Evolutionary conservation across 2,113 vertebrate species (phyloP), one percentile per base, ranked within the genome.

Genomic region (Archocentrus centrarchus): DNA sequence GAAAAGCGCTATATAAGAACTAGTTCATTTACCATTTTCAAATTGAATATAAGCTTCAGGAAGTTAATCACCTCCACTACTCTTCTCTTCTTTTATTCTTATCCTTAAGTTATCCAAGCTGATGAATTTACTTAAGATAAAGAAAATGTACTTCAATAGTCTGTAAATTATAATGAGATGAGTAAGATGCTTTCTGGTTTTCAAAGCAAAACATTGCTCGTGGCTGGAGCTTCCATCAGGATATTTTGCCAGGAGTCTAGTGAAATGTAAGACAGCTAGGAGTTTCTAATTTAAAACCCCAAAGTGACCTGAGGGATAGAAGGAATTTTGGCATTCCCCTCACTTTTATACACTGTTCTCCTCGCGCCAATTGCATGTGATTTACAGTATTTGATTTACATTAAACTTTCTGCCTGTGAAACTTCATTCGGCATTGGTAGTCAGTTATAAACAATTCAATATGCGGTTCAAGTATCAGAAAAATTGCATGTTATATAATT

Each of bases 271-370:
- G 53, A 68, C 53, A 27, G 59, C 85, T 77, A 81, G 70, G 57
- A 75, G 62, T 79, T 91, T 81, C 63, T 86, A 57, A 50, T 83
- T 59, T 84, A 79, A 75, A 86, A 84, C 78, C 64, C 66, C 37
- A 77, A 82, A 89, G 83, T 86, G 79, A 88, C 88, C 82, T 17
- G 24, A 81, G 86, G 75, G 86, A 90, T 77, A 68, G 61, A 76
- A 90, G 57, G 87, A 87, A 90, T 89, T 70, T 88, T 88, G 86
- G 24, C 66, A 70, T 70, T 70, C 24, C 66, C 18, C 24, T 50
- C 2, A 30, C 30, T 90, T 73, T 80, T 79, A 59, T 82, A 44
- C 41, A 60, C 47, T 73, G 62, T 35, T 64, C 18, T 79, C 47
- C 59, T 15, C 55, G 76, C 84, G 58, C 32, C 58, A 37, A 0